phyloP scores from a whole-genome alignment of 2,888 invertebrate species.

The Sussaba pulchella region DNA sequence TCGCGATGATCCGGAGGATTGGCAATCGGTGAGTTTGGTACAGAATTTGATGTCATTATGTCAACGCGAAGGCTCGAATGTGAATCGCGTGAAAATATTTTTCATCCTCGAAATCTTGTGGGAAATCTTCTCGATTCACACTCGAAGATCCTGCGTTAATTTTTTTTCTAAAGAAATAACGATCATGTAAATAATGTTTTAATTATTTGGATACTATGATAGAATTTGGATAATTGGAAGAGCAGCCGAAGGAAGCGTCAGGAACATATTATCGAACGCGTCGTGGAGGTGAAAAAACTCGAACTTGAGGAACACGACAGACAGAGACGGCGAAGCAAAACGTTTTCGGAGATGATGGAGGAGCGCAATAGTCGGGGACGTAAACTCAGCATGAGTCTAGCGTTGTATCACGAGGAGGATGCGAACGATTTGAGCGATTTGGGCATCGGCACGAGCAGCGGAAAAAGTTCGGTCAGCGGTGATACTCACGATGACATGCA shows the following conservation, averaged over 20 bases:
- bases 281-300: slow-evolving; percentile 94
- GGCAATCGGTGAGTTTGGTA: slow-evolving; percentile 92
- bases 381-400: slow-evolving; percentile 86
- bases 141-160: neutral
- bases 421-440: slow-evolving; percentile 94
- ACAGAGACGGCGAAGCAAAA: slow-evolving; percentile 93
- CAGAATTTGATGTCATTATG: slow-evolving; percentile 5
- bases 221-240: slow-evolving; percentile 98
- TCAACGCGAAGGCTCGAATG: neutral
- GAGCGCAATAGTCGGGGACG: slow-evolving; percentile 89
- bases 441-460: slow-evolving; percentile 87
- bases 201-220: slow-evolving; percentile 62
- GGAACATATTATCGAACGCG: slow-evolving; percentile 95
- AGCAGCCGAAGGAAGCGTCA: slow-evolving; percentile 96
- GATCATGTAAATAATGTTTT: neutral
- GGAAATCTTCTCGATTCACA: neutral
- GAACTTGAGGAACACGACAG: slow-evolving; percentile 92
- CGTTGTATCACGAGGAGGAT: slow-evolving; percentile 93
- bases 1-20: slow-evolving; percentile 94
- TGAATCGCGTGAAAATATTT: neutral
- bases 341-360: slow-evolving; percentile 97
- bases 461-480: slow-evolving; percentile 83
- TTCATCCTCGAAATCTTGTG: neutral
- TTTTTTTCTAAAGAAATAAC: neutral
- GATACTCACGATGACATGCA: slow-evolving; percentile 82